phyloP scores from a whole-genome alignment of 2,113 vertebrate species.

The Ramphastos sulfuratus region DNA sequence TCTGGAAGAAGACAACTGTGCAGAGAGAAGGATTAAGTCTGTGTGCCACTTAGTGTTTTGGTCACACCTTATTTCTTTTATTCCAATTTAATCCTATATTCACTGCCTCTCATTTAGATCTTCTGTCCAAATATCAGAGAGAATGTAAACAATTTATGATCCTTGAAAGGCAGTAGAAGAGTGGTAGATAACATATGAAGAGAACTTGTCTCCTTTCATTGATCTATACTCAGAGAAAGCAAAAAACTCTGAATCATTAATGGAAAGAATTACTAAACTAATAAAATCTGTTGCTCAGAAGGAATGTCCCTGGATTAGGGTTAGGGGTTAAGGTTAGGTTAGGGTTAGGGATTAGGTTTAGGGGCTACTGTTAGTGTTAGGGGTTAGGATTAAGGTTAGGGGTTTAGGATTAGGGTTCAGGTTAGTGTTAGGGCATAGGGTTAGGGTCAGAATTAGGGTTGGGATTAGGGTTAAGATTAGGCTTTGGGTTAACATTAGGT shows the following conservation, averaged over 20 bases:
- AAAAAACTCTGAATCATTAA: background rate
- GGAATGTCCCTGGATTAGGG: background rate
- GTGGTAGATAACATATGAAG: background rate
- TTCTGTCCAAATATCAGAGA: background rate
- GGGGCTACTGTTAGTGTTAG: too few species aligned
- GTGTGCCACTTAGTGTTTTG: background rate
- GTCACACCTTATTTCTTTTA: background rate
- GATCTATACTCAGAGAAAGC: background rate
- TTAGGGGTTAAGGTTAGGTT: too few species aligned
- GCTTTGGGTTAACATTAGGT: too few species aligned
- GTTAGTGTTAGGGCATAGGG: too few species aligned
- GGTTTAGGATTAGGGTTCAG: too few species aligned
- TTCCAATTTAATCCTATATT: background rate
- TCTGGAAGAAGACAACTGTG: background rate
- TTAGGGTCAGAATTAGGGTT: too few species aligned
- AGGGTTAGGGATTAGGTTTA: too few species aligned
- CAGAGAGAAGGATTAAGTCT: background rate
- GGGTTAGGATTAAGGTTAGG: too few species aligned
- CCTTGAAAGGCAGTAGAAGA: background rate
- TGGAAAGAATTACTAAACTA: constrained; percentile 32
- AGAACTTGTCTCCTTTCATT: background rate
- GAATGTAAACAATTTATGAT: background rate
- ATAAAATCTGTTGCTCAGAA: constrained; percentile 15
- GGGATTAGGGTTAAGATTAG: too few species aligned
- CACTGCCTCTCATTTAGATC: background rate